A percentile compares a stretch with the other conserved stretches of the same genome.
phyloP scores from a whole-genome alignment of 23 tunicate species.

The Trididemnum miniatum region DNA sequence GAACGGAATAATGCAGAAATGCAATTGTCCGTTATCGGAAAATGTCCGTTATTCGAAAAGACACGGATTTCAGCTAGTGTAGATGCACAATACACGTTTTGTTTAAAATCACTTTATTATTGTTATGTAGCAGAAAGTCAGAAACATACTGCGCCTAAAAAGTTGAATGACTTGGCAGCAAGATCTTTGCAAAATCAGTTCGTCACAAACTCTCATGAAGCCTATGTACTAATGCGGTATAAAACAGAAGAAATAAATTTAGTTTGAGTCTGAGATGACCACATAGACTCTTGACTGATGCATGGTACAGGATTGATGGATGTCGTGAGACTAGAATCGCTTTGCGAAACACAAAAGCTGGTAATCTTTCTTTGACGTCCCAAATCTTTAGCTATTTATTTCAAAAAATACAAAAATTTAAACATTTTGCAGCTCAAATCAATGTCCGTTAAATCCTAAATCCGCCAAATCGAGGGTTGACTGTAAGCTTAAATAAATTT shows the following conservation, averaged over 20 bases:
- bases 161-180: not conserved
- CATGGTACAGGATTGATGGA: too few relatives aligned
- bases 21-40: not conserved
- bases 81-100: not conserved
- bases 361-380: too few relatives aligned
- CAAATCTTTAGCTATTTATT: too few relatives aligned
- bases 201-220: not conserved
- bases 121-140: not conserved
- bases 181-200: not conserved
- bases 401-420: too few relatives aligned
- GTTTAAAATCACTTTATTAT: not conserved
- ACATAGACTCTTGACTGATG: too few relatives aligned
- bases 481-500: too few relatives aligned
- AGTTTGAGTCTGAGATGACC: too few relatives aligned
- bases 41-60: not conserved
- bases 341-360: too few relatives aligned
- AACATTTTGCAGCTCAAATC: too few relatives aligned
- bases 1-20: not conserved
- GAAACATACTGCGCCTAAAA: not conserved
- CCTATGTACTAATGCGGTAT: not conserved
- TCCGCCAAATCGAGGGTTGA: too few relatives aligned
- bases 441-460: too few relatives aligned
- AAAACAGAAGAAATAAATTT: not conserved
- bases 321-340: too few relatives aligned
- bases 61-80: not conserved